Base-by-base conservation (phyloP, 2,888 invertebrate genomes). In the Apoda limacodes region DNA sequence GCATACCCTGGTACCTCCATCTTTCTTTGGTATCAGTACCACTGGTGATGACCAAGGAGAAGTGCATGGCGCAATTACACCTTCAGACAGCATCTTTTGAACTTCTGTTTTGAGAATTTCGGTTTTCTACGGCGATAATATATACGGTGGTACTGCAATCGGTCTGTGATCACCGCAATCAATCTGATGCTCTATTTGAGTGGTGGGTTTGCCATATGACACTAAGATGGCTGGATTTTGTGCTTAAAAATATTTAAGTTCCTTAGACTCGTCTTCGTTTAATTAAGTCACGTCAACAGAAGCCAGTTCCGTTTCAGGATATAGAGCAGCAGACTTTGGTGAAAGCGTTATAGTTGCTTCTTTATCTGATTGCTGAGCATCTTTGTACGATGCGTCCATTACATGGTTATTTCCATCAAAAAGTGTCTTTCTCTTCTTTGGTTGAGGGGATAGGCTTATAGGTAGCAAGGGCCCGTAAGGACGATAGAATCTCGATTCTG, bases 1-100 rank as follows among this genome's bases (percentile, higher is more conserved):
- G 32, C 64, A 61, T 4, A 62, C 33, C 24, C 60, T 36, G 3
- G 45, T 23, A 4, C 32, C 36, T 9, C 52, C 55, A 32, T 51
- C 43, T 28, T 45, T 50, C 31, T 63, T 66, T 2, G 55, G 53
- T 3, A 64, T 51, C 32, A 64, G 34, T 1, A 64, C 55, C 0
- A 60, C 55, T 3, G 59, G 62, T 2, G 60, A 46, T 2, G 60
- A 45, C 57, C 56, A 64, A 3, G 56, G 50, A 5, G 56, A 55
- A 17, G 51, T 45, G 30, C 55, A 51, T 25, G 49, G 46, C 38
- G 58, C 55, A 3, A 62, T 56, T 3, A 62, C 41, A 1, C 40
- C 47, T 4, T 52, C 43, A 13, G 39, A 27, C 5, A 55, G 26
- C 50, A 61, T 48, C 15, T 40, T 34, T 6, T 45, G 42, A 4